A percentile compares a stretch with the other conserved stretches of the same genome.
Evolutionary conservation across 2,888 invertebrate species (phyloP).

Genomic region (Spodoptera exigua): DNA sequence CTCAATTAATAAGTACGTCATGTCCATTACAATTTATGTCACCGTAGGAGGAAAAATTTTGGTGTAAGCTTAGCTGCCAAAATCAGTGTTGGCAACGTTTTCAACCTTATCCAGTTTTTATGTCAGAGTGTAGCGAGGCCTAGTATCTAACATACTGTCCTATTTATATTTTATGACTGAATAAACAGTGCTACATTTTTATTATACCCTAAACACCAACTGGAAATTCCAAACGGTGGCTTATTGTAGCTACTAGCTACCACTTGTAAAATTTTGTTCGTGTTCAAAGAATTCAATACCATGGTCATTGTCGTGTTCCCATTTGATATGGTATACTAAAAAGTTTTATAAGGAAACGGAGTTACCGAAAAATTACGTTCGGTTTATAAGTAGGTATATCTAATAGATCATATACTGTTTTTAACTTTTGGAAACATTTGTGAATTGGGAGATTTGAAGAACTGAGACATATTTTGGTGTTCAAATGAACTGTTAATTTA

Average conservation of each 20-base stretch:
- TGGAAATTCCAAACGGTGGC: slow-evolving; percentile 26
- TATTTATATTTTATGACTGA: slow-evolving; percentile 31
- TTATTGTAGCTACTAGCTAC: neutral
- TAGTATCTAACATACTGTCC: slow-evolving; percentile 10
- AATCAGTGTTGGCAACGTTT: slow-evolving; percentile 27
- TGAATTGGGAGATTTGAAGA: too few species aligned
- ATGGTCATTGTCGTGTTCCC: slow-evolving; percentile 9
- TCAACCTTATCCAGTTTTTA: slow-evolving; percentile 14
- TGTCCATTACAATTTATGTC: slow-evolving; percentile 21
- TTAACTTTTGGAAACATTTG: too few species aligned
- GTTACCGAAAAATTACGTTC: too few species aligned
- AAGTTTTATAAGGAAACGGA: too few species aligned
- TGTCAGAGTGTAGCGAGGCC: slow-evolving; percentile 12
- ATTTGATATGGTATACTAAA: slow-evolving; percentile 21
- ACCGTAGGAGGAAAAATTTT: slow-evolving; percentile 10
- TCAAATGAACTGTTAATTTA: too few species aligned
- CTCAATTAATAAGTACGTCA: slow-evolving; percentile 17
- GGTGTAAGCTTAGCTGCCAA: slow-evolving; percentile 23
- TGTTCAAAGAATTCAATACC: slow-evolving; percentile 23
- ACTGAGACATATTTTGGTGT: too few species aligned
- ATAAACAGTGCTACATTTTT: slow-evolving; percentile 29
- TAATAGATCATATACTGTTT: too few species aligned
- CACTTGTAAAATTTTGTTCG: slow-evolving; percentile 7
- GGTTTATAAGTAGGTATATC: too few species aligned
- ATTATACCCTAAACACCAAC: slow-evolving; percentile 7